Evolutionary conservation across 2,888 invertebrate species (phyloP), one percentile per base, ranked within the genome.

Genomic region (Nemurella pictetii): DNA sequence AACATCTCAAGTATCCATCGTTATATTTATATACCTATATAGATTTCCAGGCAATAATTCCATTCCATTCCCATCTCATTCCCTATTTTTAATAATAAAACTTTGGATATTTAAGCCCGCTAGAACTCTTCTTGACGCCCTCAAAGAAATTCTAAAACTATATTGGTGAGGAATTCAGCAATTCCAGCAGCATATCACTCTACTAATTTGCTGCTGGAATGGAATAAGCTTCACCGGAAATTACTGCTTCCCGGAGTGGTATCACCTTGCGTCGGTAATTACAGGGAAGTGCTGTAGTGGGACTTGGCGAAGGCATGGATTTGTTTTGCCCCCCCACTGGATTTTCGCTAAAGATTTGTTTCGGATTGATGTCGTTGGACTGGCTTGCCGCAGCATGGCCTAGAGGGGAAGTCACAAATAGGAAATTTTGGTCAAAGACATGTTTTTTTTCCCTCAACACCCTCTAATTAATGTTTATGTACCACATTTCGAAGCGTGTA

Each of bases 401-500:
- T n/a, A 55, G 55, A 55, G 55, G 12, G 55, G n/a, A n/a, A n/a
- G n/a, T n/a, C n/a, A n/a, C n/a, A n/a, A n/a, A n/a, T n/a, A n/a
- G n/a, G n/a, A n/a, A n/a, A n/a, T n/a, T n/a, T n/a, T n/a, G n/a
- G n/a, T n/a, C n/a, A n/a, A n/a, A n/a, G 20, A 55, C 55, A 55
- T 12, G 55, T 5, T 32, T 3, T 32, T 55, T 55, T 55, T 55
- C 9, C 20, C 55, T 55, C 55, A 20, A 20, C 20, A 20, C 55
- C 12, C 5, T 55, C 15, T 55, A 55, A 55, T 55, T 55, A 55
- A 12, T 55, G 5, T 20, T 12, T 2, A 55, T 29, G 80, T 80
- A 36, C 3, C 35, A 80, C 80, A 80, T 25, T 80, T 80, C 35
- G 80, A 80, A 35, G 35, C 35, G 80, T 80, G 32, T 35, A 27